Base-by-base conservation (phyloP, 1,140 invertebrate genomes). In the Aradophagus sp. region DNA sequence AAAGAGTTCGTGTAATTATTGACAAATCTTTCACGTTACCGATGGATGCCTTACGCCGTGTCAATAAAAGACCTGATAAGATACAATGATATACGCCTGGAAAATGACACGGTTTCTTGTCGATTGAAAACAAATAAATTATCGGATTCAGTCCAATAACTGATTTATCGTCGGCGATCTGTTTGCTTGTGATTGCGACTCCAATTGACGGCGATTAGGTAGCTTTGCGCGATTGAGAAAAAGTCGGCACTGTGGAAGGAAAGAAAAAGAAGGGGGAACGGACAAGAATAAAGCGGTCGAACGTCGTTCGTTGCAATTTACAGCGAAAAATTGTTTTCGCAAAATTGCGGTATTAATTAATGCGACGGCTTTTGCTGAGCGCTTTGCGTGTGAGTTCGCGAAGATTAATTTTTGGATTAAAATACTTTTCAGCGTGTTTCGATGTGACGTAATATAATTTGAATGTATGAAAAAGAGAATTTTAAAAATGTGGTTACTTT, bases 1-100 rank as follows among this genome's bases (percentile, higher is more conserved):
- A 63, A 45, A 36, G 14, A 27, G 48, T 63, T 6, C 10, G 13
- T n/a, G 34, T 29, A 48, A 63, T 62, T 62, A 62, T 62, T 62
- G 58, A 52, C 45, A 50, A 62, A 62, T 52, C 36, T 61, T 61
- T 61, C 36, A 44, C 35, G 35, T 41, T 45, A 32, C 13, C 39
- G 29, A 20, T 26, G 34, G 8, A 31, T 15, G 23, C 27, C 19
- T 44, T 45, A 15, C 27, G 10, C 23, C 12, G 27, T 39, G 41
- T 55, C 48, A 55, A 65, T 47, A 48, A 39, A 10, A 38, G 12
- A n/a, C n/a, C 14, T 27, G 50, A 66, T 66, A 66, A 65, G 50
- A 48, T 47, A 45, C 38, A 38, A 11, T 23, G 26, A n/a, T n/a
- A n/a, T n/a, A n/a, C 26, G 19, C 32, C 12, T 23, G 23, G 20